Evolutionary conservation across 1,140 invertebrate species (phyloP).

Genomic region (Ctenoplectra terminalis): DNA sequence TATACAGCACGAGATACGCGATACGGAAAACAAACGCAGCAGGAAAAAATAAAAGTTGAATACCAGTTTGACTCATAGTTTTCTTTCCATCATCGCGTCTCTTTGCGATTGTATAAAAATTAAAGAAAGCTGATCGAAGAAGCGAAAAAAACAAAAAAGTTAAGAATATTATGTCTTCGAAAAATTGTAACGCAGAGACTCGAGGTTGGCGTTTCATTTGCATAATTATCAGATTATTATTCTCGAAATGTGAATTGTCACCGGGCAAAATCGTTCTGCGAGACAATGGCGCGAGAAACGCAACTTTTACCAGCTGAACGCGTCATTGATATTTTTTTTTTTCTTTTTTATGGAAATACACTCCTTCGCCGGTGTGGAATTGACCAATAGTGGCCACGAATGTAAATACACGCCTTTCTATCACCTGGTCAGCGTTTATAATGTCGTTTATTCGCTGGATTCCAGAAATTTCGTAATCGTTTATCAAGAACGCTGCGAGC

Average conservation of each 20-base stretch:
- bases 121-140: too few species aligned
- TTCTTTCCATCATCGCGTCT: too few species aligned
- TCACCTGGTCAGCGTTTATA: conserved; percentile 27
- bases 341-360: neutral
- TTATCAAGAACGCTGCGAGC: too few species aligned
- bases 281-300: neutral
- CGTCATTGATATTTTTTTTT: neutral
- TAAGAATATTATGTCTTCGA: neutral
- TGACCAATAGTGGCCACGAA: neutral
- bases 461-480: neutral
- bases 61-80: too few species aligned
- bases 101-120: too few species aligned
- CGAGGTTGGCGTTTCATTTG: neutral
- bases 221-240: neutral
- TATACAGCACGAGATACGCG: too few species aligned
- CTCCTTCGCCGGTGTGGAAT: neutral
- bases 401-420: conserved; percentile 25
- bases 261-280: neutral
- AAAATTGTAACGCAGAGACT: neutral
- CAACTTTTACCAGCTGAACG: conserved; percentile 6
- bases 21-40: too few species aligned
- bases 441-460: neutral
- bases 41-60: too few species aligned
- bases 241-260: too few species aligned
- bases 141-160: too few species aligned